phyloP scores from a whole-genome alignment of 1,140 invertebrate species.

The Saccostrea echinata region DNA sequence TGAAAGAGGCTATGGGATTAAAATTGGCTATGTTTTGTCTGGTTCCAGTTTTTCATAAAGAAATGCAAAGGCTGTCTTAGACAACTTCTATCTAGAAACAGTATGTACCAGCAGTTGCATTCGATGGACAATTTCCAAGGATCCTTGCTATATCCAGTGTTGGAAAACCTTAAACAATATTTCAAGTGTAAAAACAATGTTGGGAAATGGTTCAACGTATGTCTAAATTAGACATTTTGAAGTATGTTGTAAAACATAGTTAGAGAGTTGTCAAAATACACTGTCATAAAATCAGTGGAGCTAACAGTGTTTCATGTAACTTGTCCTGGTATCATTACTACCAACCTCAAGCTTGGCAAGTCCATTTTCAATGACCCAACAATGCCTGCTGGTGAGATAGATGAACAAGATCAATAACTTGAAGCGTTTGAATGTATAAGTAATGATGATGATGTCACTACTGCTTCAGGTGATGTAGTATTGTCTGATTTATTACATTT shows the following conservation, averaged over 20 bases:
- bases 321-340: neutral
- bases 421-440: neutral
- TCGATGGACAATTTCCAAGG: neutral
- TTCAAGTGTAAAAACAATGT: constrained; percentile 3
- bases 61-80: constrained; percentile 7
- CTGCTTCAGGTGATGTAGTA: neutral
- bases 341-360: neutral
- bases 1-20: constrained; percentile 19
- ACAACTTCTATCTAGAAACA: neutral
- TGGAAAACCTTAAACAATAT: neutral
- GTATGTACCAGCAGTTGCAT: constrained; percentile 14
- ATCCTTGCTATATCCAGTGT: neutral
- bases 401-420: neutral
- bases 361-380: neutral
- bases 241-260: neutral
- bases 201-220: neutral
- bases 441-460: neutral
- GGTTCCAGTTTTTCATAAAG: constrained; percentile 15
- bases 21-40: constrained; percentile 7
- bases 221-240: neutral
- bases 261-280: neutral
- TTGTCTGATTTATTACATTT: neutral
- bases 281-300: neutral
- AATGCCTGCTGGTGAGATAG: neutral
- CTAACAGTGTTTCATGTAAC: neutral